Base-by-base conservation (phyloP, 2,797 vertebrate species). In the Sebastiscus albofasciatus region DNA sequence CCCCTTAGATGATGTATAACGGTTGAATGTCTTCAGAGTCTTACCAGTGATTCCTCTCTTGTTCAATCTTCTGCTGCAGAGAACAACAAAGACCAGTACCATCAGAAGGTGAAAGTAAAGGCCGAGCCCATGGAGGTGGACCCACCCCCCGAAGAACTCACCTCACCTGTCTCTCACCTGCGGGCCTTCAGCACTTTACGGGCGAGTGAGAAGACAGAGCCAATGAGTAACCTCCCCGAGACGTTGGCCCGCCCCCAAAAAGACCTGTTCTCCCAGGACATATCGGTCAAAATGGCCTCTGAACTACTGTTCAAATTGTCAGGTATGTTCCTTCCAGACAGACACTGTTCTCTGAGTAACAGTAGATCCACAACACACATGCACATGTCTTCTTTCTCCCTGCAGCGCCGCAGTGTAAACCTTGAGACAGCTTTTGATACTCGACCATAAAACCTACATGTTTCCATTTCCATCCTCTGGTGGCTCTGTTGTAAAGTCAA, bases 251-350 rank as follows among this genome's bases (percentile, higher is more conserved):
- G 96, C 90, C 97, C 97, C 9, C 97, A 99, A 92, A 97, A 98
- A 92, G 97, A 96, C 86, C 97, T 99, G 20, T 99, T 99, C 96
- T 99, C 97, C 90, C 98, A 99, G 93, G 98, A 99, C 93, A 99
- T 99, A 95, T 99, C 98, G 9, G 98, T 99, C 94, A 99, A 99
- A 96, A 99, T 99, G 98, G 98, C 98, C 84, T 99, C 98, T 0
- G 98, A 99, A 93, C 97, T 99, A 62, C 97, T 99, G 92, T 99
- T 99, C 94, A 98, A 99, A 90, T 93, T 99, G 84, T 99, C 98
- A 93, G 98, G 98, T 99, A 87, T 26, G 91, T 82, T 75, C 24
- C 65, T 62, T 60, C 42, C 7, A 55, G 60, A 70, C 62, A 12
- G 24, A 62, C 59, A 16, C 36, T 64, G 55, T 58, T 67, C 62